These are phyloP conservation scores for Mythimna pallens DNA, from an alignment of 2,888 invertebrate genomes.

Conservation along the genomic window DNA sequence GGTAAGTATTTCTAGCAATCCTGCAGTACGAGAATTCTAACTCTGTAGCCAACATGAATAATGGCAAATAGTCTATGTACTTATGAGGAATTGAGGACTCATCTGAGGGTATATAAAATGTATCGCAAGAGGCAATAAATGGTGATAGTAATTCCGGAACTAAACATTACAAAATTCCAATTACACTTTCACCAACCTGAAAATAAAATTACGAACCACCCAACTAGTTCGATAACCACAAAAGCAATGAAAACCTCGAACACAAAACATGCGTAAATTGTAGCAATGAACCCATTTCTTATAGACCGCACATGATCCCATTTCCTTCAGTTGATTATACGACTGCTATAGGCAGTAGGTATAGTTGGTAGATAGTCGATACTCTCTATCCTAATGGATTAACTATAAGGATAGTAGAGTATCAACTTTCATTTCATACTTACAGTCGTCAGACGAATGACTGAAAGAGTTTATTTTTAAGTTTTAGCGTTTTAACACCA, in stretches of 20 bases:
- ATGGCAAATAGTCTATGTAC: background rate
- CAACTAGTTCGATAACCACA: constrained; percentile 39
- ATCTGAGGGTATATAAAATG: background rate
- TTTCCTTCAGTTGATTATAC: constrained; percentile 56
- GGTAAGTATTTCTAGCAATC: too few species aligned
- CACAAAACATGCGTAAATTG: constrained; percentile 46
- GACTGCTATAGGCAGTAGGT: constrained; percentile 32
- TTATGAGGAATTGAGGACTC: background rate
- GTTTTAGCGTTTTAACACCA: background rate
- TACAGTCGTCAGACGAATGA: constrained; percentile 21
- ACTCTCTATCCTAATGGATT: constrained; percentile 50
- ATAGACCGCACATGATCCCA: constrained; percentile 49
- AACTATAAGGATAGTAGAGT: constrained; percentile 40
- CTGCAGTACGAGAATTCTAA: background rate
- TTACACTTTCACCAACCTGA: constrained; percentile 27
- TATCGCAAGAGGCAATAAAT: background rate
- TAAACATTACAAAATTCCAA: constrained; percentile 2
- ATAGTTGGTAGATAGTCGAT: constrained; percentile 53
- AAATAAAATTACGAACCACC: constrained; percentile 38
- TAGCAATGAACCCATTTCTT: constrained; percentile 45
- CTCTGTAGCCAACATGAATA: background rate
- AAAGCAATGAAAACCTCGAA: constrained; percentile 37
- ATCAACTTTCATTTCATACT: constrained; percentile 53
- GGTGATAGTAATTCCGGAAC: background rate
- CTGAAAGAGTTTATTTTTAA: background rate